Evolutionary conservation across 2,797 vertebrate genomes (phyloP).

Genomic region (Natrix natrix): DNA sequence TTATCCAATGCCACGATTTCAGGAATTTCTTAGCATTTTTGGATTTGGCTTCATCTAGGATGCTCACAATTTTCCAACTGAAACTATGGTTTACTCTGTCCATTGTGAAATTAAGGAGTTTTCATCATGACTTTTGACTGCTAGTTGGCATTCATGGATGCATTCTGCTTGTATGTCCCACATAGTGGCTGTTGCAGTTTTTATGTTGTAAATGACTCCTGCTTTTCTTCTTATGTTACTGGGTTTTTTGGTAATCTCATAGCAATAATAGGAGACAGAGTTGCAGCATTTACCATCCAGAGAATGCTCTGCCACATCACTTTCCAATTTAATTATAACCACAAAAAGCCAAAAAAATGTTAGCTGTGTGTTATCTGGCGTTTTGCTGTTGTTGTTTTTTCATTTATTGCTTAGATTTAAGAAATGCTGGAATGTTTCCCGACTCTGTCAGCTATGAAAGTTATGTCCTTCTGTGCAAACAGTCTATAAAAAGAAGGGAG

Average conservation of each 20-base stretch:
- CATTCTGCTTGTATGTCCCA: not conserved
- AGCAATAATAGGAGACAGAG: conserved; percentile 7
- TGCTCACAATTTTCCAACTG: not conserved
- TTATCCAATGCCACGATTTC: not conserved
- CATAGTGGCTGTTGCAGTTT: not conserved
- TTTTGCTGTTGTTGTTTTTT: not conserved
- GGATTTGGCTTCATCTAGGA: not conserved
- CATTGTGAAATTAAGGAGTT: not conserved
- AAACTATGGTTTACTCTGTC: not conserved
- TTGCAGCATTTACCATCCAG: conserved; percentile 41
- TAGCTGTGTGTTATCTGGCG: conserved; percentile 24
- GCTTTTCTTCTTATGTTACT: not conserved
- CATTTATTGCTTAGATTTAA: not conserved
- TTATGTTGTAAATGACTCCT: not conserved
- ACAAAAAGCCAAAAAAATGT: conserved; percentile 43
- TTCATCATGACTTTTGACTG: not conserved
- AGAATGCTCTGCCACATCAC: conserved; percentile 33
- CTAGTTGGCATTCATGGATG: not conserved
- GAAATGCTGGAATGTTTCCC: not conserved
- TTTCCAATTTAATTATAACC: conserved; percentile 44
- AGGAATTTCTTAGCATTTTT: not conserved
- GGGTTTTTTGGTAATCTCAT: not conserved
- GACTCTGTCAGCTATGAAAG: not conserved
- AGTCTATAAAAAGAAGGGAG: not conserved
- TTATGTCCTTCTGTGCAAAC: not conserved